phyloP scores from a whole-genome alignment of 2,113 vertebrate genomes.

The Corythaeola cristata region DNA sequence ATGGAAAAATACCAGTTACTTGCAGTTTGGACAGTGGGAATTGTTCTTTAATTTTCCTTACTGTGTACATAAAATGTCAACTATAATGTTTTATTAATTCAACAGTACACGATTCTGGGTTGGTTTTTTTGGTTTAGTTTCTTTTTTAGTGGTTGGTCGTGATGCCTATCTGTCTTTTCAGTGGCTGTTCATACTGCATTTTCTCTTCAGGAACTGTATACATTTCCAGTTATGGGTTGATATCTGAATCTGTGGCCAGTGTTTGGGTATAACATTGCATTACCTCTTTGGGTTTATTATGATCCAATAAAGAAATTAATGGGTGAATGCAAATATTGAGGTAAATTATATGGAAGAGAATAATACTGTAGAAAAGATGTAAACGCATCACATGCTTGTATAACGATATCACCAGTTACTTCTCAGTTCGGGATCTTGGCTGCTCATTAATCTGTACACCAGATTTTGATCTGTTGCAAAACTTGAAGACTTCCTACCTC shows the following conservation, averaged over 20 bases:
- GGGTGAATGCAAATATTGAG: neutral
- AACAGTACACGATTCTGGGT: neutral
- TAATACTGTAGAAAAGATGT: neutral
- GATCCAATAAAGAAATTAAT: neutral
- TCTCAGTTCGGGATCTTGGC: neutral
- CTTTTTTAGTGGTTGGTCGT: neutral
- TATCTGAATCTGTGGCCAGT: neutral
- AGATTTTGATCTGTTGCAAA: neutral
- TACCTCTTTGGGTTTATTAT: neutral
- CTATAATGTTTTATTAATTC: neutral
- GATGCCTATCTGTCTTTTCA: neutral
- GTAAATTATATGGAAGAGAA: neutral
- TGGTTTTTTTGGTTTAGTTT: neutral
- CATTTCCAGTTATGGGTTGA: neutral
- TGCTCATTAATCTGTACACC: neutral
- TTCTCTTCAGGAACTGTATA: neutral
- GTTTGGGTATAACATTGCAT: neutral
- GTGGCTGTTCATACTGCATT: neutral
- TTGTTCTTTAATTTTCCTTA: neutral
- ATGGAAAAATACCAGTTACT: neutral
- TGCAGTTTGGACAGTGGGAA: neutral
- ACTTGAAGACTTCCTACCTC: neutral
- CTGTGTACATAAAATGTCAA: neutral
- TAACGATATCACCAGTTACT: neutral
- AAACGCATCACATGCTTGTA: fast-evolving